Evolutionary conservation across 2,888 invertebrate species (phyloP).

Genomic region (Philopedon plagiatum): DNA sequence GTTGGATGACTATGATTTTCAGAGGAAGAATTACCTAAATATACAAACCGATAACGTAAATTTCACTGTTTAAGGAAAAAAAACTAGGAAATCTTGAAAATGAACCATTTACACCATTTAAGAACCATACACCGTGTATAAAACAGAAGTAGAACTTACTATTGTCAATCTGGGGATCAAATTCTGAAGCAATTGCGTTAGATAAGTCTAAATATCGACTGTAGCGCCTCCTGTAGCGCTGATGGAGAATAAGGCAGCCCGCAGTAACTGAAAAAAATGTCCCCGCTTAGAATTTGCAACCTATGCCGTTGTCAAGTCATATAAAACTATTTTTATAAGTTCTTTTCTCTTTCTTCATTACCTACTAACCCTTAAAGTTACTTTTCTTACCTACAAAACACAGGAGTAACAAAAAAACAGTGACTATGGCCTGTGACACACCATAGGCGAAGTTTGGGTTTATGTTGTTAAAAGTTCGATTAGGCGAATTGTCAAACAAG

Average conservation of each 20-base stretch:
- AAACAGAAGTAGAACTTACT: no score
- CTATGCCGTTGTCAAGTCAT: conserved; percentile 24
- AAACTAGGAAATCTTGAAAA: no score
- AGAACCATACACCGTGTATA: no score
- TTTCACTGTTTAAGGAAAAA: no score
- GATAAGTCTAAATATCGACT: conserved; percentile 77
- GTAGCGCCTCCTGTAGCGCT: conserved; percentile 82
- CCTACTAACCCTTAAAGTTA: no score
- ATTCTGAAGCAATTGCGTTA: conserved; percentile 71
- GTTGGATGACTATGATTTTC: conserved; percentile 29
- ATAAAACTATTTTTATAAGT: no score
- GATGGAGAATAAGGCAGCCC: conserved; percentile 86
- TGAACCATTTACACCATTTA: no score
- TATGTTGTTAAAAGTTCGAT: conserved; percentile 73
- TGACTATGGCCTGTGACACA: conserved; percentile 82
- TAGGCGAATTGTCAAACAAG: conserved; percentile 69
- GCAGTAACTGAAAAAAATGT: conserved; percentile 76
- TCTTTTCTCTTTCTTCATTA: no score
- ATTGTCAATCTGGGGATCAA: conserved; percentile 55
- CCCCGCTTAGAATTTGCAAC: neutral
- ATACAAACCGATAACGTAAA: no score
- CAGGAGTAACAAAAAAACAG: conserved; percentile 82
- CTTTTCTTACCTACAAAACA: conserved; percentile 80
- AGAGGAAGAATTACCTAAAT: conserved; percentile 18
- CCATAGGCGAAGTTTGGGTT: conserved; percentile 86